These are phyloP conservation scores for Camponotus floridanus DNA, from an alignment of 1,140 invertebrate species.

Conservation along the genomic window DNA sequence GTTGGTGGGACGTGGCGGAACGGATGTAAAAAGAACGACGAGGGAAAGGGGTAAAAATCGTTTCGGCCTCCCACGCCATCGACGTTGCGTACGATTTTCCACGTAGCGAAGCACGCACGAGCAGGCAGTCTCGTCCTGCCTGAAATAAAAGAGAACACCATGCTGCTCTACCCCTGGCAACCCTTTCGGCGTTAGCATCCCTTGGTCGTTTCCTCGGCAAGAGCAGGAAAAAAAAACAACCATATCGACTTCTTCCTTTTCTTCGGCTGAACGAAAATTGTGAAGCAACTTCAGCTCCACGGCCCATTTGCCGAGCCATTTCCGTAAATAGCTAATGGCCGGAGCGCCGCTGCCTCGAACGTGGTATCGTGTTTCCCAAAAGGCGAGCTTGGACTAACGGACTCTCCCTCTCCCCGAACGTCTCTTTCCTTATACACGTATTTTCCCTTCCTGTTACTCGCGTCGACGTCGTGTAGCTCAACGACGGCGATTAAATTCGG, in stretches of 20 bases:
- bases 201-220: constrained; percentile 38
- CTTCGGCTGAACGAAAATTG: constrained; percentile 72
- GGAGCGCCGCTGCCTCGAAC: constrained; percentile 70
- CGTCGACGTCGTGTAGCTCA: constrained; percentile 36
- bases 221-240: constrained; percentile 1
- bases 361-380: constrained; percentile 80
- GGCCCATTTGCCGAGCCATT: constrained; percentile 80
- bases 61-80: constrained; percentile 51
- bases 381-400: constrained; percentile 76
- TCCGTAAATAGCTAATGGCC: constrained; percentile 83
- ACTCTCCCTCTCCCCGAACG: constrained; percentile 5
- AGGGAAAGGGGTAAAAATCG: constrained; percentile 49
- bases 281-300: constrained; percentile 76
- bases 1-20: constrained; percentile 38
- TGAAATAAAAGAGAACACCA: constrained; percentile 67
- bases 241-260: constrained; percentile 68
- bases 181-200: constrained; percentile 69
- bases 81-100: constrained; percentile 73
- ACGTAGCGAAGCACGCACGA: constrained; percentile 58
- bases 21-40: constrained; percentile 33
- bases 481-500: constrained; percentile 44
- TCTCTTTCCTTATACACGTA: constrained; percentile 26
- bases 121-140: constrained; percentile 60
- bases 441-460: constrained; percentile 64
- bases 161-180: constrained; percentile 40